Evolutionary conservation across 1,140 invertebrate genomes (phyloP).

Genomic region (Diuraphis noxia): DNA sequence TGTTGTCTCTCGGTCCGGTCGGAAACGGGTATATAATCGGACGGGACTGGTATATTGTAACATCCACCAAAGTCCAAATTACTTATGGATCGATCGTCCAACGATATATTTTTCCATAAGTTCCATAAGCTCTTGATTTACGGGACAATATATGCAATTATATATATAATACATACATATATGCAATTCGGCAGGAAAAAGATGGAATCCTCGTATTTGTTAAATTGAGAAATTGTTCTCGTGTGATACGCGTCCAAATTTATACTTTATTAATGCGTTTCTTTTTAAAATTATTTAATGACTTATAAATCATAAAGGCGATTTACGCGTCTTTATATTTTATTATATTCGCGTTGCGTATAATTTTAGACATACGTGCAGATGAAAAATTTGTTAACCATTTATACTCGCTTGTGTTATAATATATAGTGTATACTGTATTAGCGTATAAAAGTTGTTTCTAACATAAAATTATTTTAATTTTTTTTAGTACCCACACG

Average conservation of each 20-base stretch:
- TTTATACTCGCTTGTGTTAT: background rate
- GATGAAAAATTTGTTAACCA: background rate
- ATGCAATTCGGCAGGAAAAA: background rate
- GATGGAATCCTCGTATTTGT: background rate
- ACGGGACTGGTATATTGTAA: background rate
- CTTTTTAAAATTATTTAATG: background rate
- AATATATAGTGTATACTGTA: background rate
- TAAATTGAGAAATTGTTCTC: background rate
- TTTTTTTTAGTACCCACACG: background rate
- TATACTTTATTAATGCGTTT: background rate
- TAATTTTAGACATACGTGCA: background rate
- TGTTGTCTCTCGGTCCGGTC: background rate
- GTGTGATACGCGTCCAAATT: background rate
- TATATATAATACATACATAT: too few relatives aligned
- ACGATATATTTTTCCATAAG: background rate
- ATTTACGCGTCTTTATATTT: conserved; percentile 18
- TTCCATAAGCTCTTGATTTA: background rate
- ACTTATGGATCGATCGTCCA: background rate
- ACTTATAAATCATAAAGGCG: background rate
- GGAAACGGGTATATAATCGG: background rate
- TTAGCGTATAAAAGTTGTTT: background rate
- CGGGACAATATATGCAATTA: too few relatives aligned
- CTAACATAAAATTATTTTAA: conserved; percentile 23
- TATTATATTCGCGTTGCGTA: background rate
- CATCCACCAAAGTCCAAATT: background rate